A percentile compares a stretch with the other conserved stretches of the same genome.
Evolutionary conservation across 2,113 vertebrate species (phyloP).

Genomic region (Dunckerocampus dactyliophorus): DNA sequence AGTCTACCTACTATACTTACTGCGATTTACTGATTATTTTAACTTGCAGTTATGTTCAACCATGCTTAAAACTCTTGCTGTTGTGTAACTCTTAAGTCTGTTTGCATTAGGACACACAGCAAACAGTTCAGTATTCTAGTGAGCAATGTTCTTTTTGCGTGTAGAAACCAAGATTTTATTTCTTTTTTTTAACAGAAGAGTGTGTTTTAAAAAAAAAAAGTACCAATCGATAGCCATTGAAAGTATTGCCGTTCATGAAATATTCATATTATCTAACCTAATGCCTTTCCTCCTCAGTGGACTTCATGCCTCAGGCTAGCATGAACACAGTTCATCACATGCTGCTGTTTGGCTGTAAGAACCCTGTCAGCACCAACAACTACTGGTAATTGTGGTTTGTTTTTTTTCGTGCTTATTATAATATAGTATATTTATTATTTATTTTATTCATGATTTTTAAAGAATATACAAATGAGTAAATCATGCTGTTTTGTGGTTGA

Average conservation of each 20-base stretch:
- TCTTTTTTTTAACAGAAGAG: neutral
- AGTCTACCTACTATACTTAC: too few relatives aligned
- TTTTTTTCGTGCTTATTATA: neutral
- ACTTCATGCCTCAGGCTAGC: constrained; percentile 90
- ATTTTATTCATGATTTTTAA: neutral
- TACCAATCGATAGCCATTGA: neutral
- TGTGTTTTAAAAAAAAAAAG: neutral
- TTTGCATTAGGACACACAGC: too few relatives aligned
- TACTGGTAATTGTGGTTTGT: constrained; percentile 79
- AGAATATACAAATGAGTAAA: too few relatives aligned
- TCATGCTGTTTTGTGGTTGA: too few relatives aligned
- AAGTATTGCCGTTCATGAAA: neutral
- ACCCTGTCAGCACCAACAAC: constrained; percentile 78
- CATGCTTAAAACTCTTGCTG: neutral
- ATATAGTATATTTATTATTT: neutral
- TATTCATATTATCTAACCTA: constrained; percentile 6
- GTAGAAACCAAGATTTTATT: neutral
- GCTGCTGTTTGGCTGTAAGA: constrained; percentile 90
- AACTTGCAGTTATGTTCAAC: neutral
- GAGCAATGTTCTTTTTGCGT: neutral
- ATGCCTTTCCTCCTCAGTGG: constrained; percentile 78
- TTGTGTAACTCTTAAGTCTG: neutral
- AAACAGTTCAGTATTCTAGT: neutral
- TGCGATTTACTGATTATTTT: neutral
- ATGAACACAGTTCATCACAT: constrained; percentile 98